Conservation (phyloP, 2,888 invertebrate species). For the Orchesellides sinensis region DNA sequence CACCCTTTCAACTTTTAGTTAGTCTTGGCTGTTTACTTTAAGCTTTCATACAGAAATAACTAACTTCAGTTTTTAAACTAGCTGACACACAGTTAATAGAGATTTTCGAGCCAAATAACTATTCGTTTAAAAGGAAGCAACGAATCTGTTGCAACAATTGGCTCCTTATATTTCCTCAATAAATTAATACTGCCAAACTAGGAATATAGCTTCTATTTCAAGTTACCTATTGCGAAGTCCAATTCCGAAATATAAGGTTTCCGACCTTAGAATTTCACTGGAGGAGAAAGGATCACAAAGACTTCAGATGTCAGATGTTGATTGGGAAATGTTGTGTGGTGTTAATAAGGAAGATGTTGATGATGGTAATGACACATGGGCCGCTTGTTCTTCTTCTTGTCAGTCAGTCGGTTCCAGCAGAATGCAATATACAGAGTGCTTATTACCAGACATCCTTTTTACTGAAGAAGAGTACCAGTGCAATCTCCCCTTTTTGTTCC, state of each 20-base stretch:
- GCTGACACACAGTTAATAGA: too few relatives aligned
- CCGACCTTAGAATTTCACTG: background rate
- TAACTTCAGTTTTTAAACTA: too few relatives aligned
- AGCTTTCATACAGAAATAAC: too few relatives aligned
- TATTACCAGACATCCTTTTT: background rate
- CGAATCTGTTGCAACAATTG: too few relatives aligned
- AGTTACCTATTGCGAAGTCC: background rate
- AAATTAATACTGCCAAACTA: too few relatives aligned
- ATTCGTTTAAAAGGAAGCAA: too few relatives aligned
- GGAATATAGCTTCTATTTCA: too few relatives aligned
- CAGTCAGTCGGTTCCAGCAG: constrained; percentile 12
- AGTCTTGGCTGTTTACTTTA: too few relatives aligned
- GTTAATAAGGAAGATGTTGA: background rate
- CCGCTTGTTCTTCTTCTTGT: constrained; percentile 1
- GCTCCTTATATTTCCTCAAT: too few relatives aligned
- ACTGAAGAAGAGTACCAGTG: background rate
- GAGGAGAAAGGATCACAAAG: too few relatives aligned
- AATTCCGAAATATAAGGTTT: background rate
- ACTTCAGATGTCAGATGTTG: background rate
- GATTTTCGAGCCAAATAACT: too few relatives aligned
- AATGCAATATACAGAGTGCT: background rate
- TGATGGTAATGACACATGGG: constrained; percentile 17
- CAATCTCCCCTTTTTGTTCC: background rate
- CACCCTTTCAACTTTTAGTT: too few relatives aligned
- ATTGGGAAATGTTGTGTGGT: background rate